Percentiles rank a stretch among this genome's conserved stretches.
Evolutionary conservation across 2,888 invertebrate genomes (phyloP).

Genomic region (Gandaritis pyraliata): DNA sequence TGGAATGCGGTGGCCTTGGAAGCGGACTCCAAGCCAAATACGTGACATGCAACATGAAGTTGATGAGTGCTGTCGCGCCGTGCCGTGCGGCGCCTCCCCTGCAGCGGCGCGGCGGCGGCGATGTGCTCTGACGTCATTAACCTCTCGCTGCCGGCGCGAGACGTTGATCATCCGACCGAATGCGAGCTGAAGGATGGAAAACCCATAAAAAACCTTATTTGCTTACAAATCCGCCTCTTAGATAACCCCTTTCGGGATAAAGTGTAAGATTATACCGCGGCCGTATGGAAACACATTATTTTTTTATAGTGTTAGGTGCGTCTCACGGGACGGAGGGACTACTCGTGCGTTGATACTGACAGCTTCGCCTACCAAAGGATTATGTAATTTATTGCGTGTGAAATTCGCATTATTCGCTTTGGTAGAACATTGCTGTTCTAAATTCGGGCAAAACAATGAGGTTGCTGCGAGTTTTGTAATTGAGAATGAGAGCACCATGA

Average conservation of each 20-base stretch:
- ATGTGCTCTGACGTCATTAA: neutral
- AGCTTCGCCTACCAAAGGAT: conserved; percentile 23
- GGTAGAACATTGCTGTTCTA: conserved; percentile 6
- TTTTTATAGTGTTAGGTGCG: conserved; percentile 35
- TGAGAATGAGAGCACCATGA: conserved; percentile 4
- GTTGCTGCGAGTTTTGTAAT: conserved; percentile 1
- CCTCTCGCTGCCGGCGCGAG: neutral
- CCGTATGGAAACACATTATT: conserved; percentile 32
- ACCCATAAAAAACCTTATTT: conserved; percentile 40
- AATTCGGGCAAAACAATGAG: conserved; percentile 13
- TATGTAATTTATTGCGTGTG: conserved; percentile 31
- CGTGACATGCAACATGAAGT: no score
- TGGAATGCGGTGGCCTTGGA: neutral
- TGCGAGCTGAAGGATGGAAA: conserved; percentile 26
- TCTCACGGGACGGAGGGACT: conserved; percentile 26
- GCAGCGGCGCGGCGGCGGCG: neutral
- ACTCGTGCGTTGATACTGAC: conserved; percentile 16
- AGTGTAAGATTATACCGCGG: conserved; percentile 34
- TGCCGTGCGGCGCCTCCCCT: no score
- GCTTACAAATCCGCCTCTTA: conserved; percentile 39
- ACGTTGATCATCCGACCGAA: conserved; percentile 17
- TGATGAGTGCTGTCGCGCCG: no score
- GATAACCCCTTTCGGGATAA: conserved; percentile 39
- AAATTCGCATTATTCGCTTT: conserved; percentile 18
- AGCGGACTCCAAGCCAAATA: no score